Evolutionary conservation across 2,888 invertebrate species (phyloP), one percentile per base, ranked within the genome.

Genomic region (Glaucopsyche alexis): DNA sequence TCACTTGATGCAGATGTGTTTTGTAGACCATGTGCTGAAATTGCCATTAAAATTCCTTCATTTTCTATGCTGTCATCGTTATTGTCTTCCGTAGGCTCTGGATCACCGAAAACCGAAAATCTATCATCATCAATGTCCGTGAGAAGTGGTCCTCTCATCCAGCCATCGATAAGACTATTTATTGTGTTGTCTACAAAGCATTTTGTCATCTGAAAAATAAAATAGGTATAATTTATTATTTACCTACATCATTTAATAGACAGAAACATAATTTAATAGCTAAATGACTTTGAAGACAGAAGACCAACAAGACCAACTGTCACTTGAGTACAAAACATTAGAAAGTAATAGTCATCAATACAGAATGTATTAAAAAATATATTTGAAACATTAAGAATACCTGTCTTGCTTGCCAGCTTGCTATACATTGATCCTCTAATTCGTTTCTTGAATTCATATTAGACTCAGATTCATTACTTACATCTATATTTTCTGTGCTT

Each of bases 31-130:
- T 96, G 95, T 72, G 95, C 95, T 73, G 95, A 95, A 79, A 96
- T 96, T 5, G 96, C 96, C 96, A 96, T 96, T 47, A 95, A 87
- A 73, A 96, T 96, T 1, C 95, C 96, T 82, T 95, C 95, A 81
- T 96, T 95, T 86, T 95, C 96, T 81, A 96, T 93, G 49, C 94
- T 94, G 76, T 93, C 94, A 65, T 90, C 92, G 9, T 93, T 93
- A 52, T 93, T 84, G 77, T 94, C 92, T 77, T 94, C 94, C 16
- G 94, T 89, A 74, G 94, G 93, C 74, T 94, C 93, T 19, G 91
- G 89, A 49, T 93, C 92, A 79, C 92, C 88, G 65, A 94, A 87
- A 7, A 87, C 87, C 38, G 88, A 73, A 69, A 84, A 82, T 69
- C 84, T 79, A 42, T 89, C 83, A 75, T 87, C 85, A 42, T 90